phyloP scores from a whole-genome alignment of 2,797 vertebrate species.

The Limnodromus scolopaceus region DNA sequence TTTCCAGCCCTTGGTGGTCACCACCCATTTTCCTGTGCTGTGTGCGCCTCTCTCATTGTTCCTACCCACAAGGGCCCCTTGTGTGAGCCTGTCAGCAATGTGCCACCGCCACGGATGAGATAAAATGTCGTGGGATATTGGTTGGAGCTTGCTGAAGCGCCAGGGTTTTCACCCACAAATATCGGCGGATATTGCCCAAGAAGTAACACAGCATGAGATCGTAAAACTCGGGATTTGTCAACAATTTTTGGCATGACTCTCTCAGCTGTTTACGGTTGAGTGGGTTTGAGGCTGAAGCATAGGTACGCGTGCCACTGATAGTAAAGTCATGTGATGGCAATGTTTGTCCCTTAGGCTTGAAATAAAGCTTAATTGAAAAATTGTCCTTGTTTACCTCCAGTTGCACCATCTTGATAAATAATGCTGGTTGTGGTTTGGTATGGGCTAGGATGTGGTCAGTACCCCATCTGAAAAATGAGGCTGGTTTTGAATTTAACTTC shows the following conservation, averaged over 20 bases:
- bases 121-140: background rate
- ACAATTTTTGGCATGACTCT: fast-evolving
- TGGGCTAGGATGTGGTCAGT: background rate
- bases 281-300: background rate
- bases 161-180: background rate
- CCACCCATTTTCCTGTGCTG: conserved; percentile 61
- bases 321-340: background rate
- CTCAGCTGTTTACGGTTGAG: background rate
- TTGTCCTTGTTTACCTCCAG: background rate
- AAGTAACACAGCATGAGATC: fast-evolving
- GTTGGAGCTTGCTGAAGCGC: background rate
- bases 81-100: conserved; percentile 17
- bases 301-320: background rate
- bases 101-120: background rate
- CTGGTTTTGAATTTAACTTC: background rate
- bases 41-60: conserved; percentile 32
- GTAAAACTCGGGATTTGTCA: background rate
- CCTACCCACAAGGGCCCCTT: conserved; percentile 45
- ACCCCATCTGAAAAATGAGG: background rate
- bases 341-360: background rate
- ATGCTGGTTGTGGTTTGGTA: background rate
- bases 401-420: background rate
- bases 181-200: background rate
- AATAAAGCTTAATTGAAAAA: background rate
- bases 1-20: conserved; percentile 51